A percentile compares a stretch with the other conserved stretches of the same genome.
Evolutionary conservation across 2,113 vertebrate genomes (phyloP).

Genomic region (Tetrax tetrax): DNA sequence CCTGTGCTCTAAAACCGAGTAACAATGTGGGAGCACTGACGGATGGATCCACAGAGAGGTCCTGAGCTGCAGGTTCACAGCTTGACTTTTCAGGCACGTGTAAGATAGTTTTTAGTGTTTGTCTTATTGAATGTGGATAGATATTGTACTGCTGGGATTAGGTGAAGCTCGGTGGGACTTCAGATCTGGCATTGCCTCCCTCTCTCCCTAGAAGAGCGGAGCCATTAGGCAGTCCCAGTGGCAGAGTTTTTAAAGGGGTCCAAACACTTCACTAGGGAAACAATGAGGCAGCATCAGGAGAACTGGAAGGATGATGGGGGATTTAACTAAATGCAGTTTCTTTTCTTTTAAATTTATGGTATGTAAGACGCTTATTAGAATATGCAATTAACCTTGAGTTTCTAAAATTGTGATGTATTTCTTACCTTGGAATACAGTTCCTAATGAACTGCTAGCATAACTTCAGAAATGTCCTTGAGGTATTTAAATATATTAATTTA

Average conservation of each 20-base stretch:
- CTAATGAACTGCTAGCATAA: constrained; percentile 26
- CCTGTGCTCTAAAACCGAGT: not conserved
- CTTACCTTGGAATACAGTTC: constrained; percentile 27
- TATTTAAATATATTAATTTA: constrained; percentile 60
- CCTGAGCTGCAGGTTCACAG: not conserved
- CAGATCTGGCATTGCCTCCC: not conserved
- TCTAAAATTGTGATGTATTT: constrained; percentile 55
- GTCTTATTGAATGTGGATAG: not conserved
- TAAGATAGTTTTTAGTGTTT: not conserved
- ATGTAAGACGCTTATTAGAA: constrained; percentile 13
- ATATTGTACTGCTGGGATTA: not conserved
- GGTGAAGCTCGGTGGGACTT: not conserved
- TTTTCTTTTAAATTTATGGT: constrained; percentile 35
- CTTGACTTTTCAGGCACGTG: not conserved
- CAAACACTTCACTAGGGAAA: not conserved
- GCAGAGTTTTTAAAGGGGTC: not conserved
- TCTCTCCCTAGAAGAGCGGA: not conserved
- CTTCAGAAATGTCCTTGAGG: constrained; percentile 58
- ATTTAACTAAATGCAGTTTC: not conserved
- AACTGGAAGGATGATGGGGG: not conserved
- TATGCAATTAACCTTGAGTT: constrained; percentile 65
- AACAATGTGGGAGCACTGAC: not conserved
- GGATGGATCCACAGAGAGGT: not conserved
- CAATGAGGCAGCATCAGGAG: not conserved
- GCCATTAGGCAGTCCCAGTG: not conserved